Evolutionary conservation across 2,888 invertebrate genomes (phyloP), one percentile per base, ranked within the genome.

Genomic region (Amphiduros pacificus): DNA sequence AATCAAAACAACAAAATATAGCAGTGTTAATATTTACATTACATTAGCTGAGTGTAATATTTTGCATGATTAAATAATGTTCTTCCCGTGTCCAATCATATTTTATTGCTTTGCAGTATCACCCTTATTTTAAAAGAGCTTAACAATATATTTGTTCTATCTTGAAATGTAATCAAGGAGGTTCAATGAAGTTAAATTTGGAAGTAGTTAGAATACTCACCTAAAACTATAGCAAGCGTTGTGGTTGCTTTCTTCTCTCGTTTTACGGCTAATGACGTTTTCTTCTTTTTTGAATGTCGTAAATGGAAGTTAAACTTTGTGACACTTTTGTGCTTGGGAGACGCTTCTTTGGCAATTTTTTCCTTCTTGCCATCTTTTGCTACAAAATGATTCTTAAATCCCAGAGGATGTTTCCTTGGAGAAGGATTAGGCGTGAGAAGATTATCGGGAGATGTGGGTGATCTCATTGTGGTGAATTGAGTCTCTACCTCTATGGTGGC

Each of bases 211-310:
- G n/a, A n/a, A n/a, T 44, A 83, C 89, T 88, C 85, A 98, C 98
- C 97, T 82, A 99, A 87, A 71, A 99, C 99, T 83, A 99, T 97
- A 62, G 97, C 98, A 71, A 99, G 85, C 9, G 98, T 99, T 86
- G 98, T 98, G 9, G 98, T 99, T 32, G 99, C 98, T 84, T 99
- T 96, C 64, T 95, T 88, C 80, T 99, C 99, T 61, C 76, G 62
- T 50, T 73, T 75, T 51, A 82, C 76, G 14, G 79, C 77, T 0
- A 74, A 73, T 32, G 53, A 55, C 3, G 67, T 77, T 54, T 71
- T 71, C 60, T 77, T 77, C 74, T 73, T 86, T 84, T 96, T 96
- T 86, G 95, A 94, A 82, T 93, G 90, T 78, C 77, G 58, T 73
- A 77, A 73, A 63, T 77, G 77, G 69, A 80, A 80, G 64, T 80